phyloP scores from a whole-genome alignment of 2,888 invertebrate species.

The Theretra japonica region DNA sequence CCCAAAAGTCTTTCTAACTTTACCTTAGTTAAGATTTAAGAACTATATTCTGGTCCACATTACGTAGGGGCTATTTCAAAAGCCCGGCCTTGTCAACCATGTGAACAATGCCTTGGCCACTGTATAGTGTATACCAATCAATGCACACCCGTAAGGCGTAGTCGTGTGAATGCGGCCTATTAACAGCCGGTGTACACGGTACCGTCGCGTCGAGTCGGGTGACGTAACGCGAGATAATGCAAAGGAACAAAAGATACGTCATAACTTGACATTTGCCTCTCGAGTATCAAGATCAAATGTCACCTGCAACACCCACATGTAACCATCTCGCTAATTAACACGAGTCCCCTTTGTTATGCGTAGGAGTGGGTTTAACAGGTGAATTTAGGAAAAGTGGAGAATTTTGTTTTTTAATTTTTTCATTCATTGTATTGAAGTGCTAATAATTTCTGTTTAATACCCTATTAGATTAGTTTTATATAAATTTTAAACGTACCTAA shows the following conservation, averaged over 20 bases:
- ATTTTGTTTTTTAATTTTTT: not conserved
- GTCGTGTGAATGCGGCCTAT: not conserved
- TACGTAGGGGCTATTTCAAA: not conserved
- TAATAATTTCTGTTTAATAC: no score
- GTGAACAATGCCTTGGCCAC: conserved; percentile 12
- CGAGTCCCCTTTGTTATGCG: not conserved
- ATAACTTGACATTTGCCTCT: conserved; percentile 30
- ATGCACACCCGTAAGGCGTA: not conserved
- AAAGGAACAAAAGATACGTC: conserved; percentile 27
- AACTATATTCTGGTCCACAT: not conserved
- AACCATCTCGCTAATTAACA: not conserved
- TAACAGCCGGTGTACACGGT: not conserved
- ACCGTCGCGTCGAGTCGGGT: not conserved
- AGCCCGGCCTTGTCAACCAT: not conserved
- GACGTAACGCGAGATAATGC: conserved; percentile 4
- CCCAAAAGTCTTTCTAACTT: not conserved
- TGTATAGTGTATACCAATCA: conserved; percentile 1
- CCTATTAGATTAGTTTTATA: no score
- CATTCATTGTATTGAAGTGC: not conserved
- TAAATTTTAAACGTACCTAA: no score
- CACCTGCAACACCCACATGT: conserved; percentile 25
- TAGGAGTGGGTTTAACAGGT: not conserved
- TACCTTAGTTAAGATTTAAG: not conserved
- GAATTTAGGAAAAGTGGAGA: not conserved
- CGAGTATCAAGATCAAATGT: conserved; percentile 32